These are phyloP conservation scores for Ectobius pallidus DNA, from an alignment of 2,888 invertebrate species.

Conservation along the genomic window DNA sequence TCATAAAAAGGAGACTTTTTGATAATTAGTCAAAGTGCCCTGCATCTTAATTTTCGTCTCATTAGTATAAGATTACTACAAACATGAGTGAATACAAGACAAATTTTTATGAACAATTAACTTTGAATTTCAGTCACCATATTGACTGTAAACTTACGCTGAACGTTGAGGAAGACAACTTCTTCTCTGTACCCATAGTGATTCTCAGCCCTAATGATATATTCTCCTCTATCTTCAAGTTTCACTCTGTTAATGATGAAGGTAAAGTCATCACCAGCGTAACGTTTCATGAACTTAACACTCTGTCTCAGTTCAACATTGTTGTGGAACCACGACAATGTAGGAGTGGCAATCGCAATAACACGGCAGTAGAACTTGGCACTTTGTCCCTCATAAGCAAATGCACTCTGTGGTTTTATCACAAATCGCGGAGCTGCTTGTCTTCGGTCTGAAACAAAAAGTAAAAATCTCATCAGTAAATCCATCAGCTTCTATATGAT, in stretches of 20 bases:
- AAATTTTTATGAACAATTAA: no score
- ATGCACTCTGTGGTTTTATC: conserved; percentile 93
- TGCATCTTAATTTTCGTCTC: no score
- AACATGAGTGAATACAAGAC: no score
- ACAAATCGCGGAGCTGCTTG: conserved; percentile 99
- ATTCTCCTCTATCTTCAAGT: conserved; percentile 95
- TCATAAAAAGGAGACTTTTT: no score
- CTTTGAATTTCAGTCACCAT: no score
- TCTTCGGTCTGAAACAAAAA: conserved; percentile 75
- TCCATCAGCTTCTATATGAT: no score
- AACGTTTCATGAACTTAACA: conserved; percentile 99
- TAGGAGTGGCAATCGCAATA: conserved; percentile 92
- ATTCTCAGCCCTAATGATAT: conserved; percentile 95
- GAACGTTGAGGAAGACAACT: conserved; percentile 94
- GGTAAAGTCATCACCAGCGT: conserved; percentile 94
- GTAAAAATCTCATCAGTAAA: no score
- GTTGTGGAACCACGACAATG: conserved; percentile 94
- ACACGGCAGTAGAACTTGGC: conserved; percentile 97
- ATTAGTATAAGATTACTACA: no score
- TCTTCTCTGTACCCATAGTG: conserved; percentile 95
- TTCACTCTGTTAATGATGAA: conserved; percentile 97
- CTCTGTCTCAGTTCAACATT: conserved; percentile 93
- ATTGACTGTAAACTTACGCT: conserved; percentile 83
- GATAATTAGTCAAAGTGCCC: no score
- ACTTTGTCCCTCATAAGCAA: conserved; percentile 96